phyloP scores from a whole-genome alignment of 1,140 invertebrate genomes.

The Brachionus angularis region DNA sequence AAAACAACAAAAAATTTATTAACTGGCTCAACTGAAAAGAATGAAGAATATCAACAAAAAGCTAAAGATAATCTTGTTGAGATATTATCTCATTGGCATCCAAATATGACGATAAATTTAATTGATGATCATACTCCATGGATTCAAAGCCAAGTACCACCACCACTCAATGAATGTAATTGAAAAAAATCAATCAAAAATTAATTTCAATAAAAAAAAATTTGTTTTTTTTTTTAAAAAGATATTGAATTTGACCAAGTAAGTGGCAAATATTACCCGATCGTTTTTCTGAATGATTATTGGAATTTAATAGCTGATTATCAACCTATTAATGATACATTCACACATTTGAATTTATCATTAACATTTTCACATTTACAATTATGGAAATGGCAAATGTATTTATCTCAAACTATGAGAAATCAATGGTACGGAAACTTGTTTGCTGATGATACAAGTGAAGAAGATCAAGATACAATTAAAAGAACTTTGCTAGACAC shows the following conservation, averaged over 20 bases:
- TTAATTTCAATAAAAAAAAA: not conserved
- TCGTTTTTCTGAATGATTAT: conserved; percentile 93
- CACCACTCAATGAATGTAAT: conserved; percentile 82
- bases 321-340: conserved; percentile 81
- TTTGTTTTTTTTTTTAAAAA: conserved; percentile 51
- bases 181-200: not conserved
- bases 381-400: conserved; percentile 95
- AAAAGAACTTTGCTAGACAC: conserved; percentile 90
- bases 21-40: conserved; percentile 75
- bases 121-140: conserved; percentile 90
- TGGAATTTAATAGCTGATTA: conserved; percentile 98
- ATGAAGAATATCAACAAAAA: conserved; percentile 63
- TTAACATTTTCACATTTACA: conserved; percentile 89
- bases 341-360: conserved; percentile 63
- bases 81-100: conserved; percentile 97
- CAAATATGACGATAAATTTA: conserved; percentile 91
- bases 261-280: conserved; percentile 80
- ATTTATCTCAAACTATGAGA: conserved; percentile 82
- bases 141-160: conserved; percentile 76
- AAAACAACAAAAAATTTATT: conserved; percentile 86
- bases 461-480: conserved; percentile 90
- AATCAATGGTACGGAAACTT: conserved; percentile 57
- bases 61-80: conserved; percentile 71
- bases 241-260: conserved; percentile 79
- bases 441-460: conserved; percentile 64